Evolutionary conservation across 2,113 vertebrate species (phyloP).

Genomic region (Ursus arctos): DNA sequence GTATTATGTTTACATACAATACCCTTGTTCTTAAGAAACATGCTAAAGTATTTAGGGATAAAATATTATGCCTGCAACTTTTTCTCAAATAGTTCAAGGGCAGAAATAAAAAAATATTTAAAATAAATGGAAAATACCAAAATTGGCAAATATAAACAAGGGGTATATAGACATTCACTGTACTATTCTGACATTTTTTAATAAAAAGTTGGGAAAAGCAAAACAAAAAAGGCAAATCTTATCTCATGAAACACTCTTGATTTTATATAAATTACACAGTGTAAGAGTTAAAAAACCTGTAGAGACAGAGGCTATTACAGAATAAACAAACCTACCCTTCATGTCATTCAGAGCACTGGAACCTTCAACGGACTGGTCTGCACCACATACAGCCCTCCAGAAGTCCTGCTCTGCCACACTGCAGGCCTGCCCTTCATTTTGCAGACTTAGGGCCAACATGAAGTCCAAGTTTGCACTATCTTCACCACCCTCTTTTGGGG

Average conservation of each 20-base stretch:
- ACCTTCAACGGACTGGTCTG: conserved; percentile 40
- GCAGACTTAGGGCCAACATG: conserved; percentile 94
- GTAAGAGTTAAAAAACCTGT: background rate
- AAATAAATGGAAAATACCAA: conserved; percentile 5
- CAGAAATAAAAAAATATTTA: background rate
- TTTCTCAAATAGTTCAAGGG: background rate
- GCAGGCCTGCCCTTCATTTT: conserved; percentile 85
- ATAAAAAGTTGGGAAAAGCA: background rate
- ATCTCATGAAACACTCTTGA: background rate
- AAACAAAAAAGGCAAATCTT: background rate
- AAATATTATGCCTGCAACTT: background rate
- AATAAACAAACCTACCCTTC: conserved; percentile 74
- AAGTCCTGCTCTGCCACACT: conserved; percentile 25
- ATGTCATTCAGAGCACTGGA: background rate
- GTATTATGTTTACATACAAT: background rate
- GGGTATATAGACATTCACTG: background rate
- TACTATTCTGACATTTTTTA: conserved; percentile 35
- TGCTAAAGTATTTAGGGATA: background rate
- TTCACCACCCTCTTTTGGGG: conserved; percentile 73
- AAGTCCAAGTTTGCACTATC: conserved; percentile 92
- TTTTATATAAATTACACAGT: background rate
- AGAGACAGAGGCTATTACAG: background rate
- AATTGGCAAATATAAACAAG: background rate
- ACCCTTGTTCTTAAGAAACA: background rate
- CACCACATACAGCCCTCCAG: conserved; percentile 78